Evolutionary conservation across 2,888 invertebrate genomes (phyloP).

Genomic region (Lottia gigantea): DNA sequence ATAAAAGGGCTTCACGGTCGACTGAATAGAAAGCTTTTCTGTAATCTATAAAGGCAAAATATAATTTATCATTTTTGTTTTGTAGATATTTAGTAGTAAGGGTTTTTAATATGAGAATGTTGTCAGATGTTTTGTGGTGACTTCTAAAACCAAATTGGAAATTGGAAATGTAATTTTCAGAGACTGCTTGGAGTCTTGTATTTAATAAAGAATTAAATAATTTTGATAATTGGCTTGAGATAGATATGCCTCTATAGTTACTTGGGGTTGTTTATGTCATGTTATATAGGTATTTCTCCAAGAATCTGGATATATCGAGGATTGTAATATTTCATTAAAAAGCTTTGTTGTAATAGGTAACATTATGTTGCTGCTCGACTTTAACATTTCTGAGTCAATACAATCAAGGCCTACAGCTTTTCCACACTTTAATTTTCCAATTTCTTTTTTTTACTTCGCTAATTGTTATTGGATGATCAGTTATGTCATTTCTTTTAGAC

Average conservation of each 20-base stretch:
- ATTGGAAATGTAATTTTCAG: neutral
- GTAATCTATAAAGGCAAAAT: neutral
- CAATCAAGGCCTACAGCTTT: constrained; percentile 1
- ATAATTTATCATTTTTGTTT: neutral
- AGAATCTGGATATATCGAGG: neutral
- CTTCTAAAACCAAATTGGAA: neutral
- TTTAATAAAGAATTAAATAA: neutral
- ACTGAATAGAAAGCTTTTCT: neutral
- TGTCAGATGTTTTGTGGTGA: neutral
- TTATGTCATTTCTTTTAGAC: neutral
- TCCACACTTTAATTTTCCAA: neutral
- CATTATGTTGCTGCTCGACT: neutral
- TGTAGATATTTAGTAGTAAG: neutral
- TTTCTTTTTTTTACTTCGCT: constrained; percentile 2
- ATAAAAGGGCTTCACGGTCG: neutral
- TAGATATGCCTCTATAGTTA: neutral
- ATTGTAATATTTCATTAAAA: neutral
- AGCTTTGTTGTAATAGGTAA: neutral
- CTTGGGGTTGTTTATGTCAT: neutral
- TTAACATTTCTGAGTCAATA: neutral
- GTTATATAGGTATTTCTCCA: neutral
- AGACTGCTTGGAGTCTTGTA: neutral
- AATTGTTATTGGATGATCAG: neutral
- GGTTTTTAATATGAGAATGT: neutral
- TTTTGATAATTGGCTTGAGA: neutral